phyloP scores from a whole-genome alignment of 1,140 invertebrate genomes.

The Cydia strobilella region DNA sequence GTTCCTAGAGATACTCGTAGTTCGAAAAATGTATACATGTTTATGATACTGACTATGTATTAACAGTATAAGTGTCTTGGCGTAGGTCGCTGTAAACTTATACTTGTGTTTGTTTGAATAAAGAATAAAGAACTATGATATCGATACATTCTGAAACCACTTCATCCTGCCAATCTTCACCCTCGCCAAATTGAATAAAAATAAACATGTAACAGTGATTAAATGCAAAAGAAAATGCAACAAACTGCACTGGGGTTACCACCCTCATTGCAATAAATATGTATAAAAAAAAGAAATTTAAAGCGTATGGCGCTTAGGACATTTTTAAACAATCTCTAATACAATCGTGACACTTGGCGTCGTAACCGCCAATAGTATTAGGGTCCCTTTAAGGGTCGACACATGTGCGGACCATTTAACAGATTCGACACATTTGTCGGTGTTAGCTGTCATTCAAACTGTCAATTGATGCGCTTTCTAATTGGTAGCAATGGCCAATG shows the following conservation, averaged over 20 bases:
- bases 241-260: not conserved
- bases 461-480: not conserved
- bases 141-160: not conserved
- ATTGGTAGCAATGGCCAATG: not conserved
- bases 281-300: not conserved
- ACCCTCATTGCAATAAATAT: not conserved
- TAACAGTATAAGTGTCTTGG: too few species aligned
- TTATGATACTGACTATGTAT: too few species aligned
- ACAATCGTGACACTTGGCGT: too few species aligned
- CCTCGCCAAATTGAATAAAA: constrained; percentile 5
- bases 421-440: constrained; percentile 5
- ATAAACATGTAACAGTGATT: constrained; percentile 8
- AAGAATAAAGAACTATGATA: too few species aligned
- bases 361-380: too few species aligned
- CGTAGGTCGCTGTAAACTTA: too few species aligned
- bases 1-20: too few species aligned
- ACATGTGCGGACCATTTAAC: constrained; percentile 1
- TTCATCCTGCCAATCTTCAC: not conserved
- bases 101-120: too few species aligned
- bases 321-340: not conserved
- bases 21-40: too few species aligned
- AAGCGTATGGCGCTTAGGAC: not conserved
- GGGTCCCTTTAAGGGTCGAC: not conserved
- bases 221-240: not conserved
- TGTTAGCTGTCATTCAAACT: not conserved